Conservation (phyloP, 2,797 vertebrate genomes). For the Myripristis jacobus region DNA sequence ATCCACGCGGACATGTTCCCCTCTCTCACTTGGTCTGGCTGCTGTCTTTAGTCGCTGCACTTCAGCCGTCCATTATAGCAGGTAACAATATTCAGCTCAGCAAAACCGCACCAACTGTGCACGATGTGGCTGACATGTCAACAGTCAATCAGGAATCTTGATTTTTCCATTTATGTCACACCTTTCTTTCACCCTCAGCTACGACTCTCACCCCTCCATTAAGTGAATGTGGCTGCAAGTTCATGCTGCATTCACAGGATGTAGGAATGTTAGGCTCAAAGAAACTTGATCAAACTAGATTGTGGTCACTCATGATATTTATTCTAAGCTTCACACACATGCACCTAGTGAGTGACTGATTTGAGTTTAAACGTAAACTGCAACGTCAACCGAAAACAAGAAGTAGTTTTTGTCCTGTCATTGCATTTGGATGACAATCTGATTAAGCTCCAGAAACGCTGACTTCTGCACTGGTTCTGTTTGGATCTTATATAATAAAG, state of each 20-base stretch:
- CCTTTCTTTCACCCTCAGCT: conserved; percentile 34
- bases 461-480: neutral
- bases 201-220: conserved; percentile 18
- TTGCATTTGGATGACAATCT: neutral
- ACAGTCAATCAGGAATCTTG: neutral
- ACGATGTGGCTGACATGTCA: neutral
- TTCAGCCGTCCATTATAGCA: conserved; percentile 8
- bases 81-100: conserved; percentile 3
- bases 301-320: conserved; percentile 17
- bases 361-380: conserved; percentile 8
- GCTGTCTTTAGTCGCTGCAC: neutral
- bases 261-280: conserved; percentile 38
- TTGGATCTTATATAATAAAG: neutral
- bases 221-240: conserved; percentile 46
- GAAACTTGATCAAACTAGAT: conserved; percentile 38
- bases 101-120: neutral
- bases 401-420: neutral
- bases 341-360: no score
- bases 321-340: neutral
- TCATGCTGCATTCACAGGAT: conserved; percentile 42
- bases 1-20: neutral
- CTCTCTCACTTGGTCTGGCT: neutral
- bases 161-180: conserved; percentile 25
- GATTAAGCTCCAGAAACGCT: neutral
- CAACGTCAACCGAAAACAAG: neutral